phyloP scores from a whole-genome alignment of 2,113 vertebrate genomes.

The Notechis scutatus region DNA sequence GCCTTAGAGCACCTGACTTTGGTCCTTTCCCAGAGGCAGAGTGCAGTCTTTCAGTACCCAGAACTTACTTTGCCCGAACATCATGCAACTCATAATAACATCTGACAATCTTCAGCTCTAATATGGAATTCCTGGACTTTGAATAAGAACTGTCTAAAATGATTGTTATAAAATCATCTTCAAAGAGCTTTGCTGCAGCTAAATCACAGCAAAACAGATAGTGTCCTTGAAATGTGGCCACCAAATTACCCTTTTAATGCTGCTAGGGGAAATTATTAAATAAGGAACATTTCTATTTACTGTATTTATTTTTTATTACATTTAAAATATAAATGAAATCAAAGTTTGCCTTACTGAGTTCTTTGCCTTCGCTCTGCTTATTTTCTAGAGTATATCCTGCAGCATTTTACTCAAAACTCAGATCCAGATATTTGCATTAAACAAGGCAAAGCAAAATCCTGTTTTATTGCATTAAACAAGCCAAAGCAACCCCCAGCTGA shows the following conservation, averaged over 20 bases:
- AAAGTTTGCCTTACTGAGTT: background rate
- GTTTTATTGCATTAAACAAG: background rate
- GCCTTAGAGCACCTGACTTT: too few species aligned
- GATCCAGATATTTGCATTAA: background rate
- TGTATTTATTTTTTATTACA: background rate
- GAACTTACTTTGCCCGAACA: background rate
- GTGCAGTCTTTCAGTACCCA: background rate
- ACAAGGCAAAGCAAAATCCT: background rate
- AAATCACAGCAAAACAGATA: background rate
- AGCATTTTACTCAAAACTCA: background rate
- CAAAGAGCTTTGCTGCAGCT: background rate
- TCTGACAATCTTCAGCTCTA: background rate
- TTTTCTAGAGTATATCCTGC: background rate
- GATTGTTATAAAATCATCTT: background rate
- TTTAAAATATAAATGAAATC: background rate
- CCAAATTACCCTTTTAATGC: background rate
- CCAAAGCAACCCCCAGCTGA: background rate
- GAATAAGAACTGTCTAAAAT: background rate
- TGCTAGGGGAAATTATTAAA: background rate
- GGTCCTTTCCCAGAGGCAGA: background rate
- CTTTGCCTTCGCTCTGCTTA: background rate
- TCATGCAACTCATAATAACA: background rate
- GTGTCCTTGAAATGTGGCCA: background rate
- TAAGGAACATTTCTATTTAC: background rate
- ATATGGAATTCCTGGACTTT: background rate